Conservation (phyloP, 2,888 invertebrate species). For the Trichopoda pennipes region DNA sequence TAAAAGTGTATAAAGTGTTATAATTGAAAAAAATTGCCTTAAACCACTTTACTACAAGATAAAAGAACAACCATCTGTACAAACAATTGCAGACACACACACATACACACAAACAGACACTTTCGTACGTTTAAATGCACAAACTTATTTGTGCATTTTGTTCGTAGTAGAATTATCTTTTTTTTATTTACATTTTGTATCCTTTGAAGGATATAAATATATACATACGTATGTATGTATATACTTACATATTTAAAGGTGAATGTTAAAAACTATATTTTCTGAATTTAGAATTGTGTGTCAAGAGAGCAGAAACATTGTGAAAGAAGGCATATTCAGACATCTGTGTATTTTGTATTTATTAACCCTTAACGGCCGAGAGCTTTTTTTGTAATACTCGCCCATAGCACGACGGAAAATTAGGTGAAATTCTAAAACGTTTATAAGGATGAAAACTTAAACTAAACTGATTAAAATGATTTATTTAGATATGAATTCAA, state of each 20-base stretch:
- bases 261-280: constrained; percentile 52
- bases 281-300: constrained; percentile 37
- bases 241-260: constrained; percentile 30
- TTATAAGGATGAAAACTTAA: no score
- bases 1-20: constrained; percentile 58
- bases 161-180: constrained; percentile 10
- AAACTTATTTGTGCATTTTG: not conserved
- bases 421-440: no score
- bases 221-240: not conserved
- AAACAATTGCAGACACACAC: not conserved
- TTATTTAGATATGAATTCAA: no score
- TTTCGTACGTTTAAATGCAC: not conserved
- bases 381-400: no score
- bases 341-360: not conserved
- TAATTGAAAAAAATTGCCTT: constrained; percentile 62
- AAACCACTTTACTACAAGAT: constrained; percentile 23
- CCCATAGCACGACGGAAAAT: no score
- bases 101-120: not conserved
- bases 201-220: constrained; percentile 50
- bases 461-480: no score
- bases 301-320: constrained; percentile 8
- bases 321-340: constrained; percentile 4
- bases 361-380: no score
- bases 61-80: not conserved
- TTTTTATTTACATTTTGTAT: not conserved